Evolutionary conservation across 2,797 vertebrate genomes (phyloP).

Genomic region (Xyrichtys novacula): DNA sequence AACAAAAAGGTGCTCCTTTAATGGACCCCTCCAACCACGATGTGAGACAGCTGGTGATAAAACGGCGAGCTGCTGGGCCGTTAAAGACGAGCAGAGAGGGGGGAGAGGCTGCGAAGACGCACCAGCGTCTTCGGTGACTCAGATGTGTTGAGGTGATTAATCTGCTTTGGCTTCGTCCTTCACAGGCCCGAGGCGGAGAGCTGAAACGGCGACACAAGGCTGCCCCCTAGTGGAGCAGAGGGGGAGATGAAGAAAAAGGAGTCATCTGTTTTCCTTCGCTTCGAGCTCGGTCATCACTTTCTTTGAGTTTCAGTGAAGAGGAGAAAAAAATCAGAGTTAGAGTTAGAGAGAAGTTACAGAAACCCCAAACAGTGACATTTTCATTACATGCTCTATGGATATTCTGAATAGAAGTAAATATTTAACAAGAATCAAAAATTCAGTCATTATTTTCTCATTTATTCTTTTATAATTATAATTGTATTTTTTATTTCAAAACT

Average conservation of each 20-base stretch:
- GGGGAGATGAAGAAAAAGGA: neutral
- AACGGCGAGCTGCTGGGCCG: slow-evolving; percentile 53
- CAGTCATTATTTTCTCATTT: too few species aligned
- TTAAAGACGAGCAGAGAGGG: slow-evolving; percentile 60
- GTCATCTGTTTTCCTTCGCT: neutral
- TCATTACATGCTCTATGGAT: too few species aligned
- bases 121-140: slow-evolving; percentile 76
- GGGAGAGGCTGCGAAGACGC: slow-evolving; percentile 63
- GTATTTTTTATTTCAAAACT: too few species aligned
- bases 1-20: slow-evolving; percentile 67
- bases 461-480: too few species aligned
- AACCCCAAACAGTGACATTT: too few species aligned
- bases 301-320: slow-evolving; percentile 10
- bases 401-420: too few species aligned
- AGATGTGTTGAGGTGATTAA: slow-evolving; percentile 78
- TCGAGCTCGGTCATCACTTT: slow-evolving; percentile 20
- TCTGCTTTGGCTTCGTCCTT: slow-evolving; percentile 73
- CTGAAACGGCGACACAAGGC: slow-evolving; percentile 19
- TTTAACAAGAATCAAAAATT: too few species aligned
- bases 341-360: too few species aligned
- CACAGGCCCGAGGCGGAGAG: slow-evolving; percentile 44
- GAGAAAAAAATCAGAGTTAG: slow-evolving; percentile 1
- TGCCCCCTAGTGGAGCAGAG: slow-evolving; percentile 64
- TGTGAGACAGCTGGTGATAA: slow-evolving; percentile 67
- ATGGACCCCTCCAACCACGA: slow-evolving; percentile 55